Conservation (phyloP, 92 coral and sea anemone species). For the Diadumene lineata region DNA sequence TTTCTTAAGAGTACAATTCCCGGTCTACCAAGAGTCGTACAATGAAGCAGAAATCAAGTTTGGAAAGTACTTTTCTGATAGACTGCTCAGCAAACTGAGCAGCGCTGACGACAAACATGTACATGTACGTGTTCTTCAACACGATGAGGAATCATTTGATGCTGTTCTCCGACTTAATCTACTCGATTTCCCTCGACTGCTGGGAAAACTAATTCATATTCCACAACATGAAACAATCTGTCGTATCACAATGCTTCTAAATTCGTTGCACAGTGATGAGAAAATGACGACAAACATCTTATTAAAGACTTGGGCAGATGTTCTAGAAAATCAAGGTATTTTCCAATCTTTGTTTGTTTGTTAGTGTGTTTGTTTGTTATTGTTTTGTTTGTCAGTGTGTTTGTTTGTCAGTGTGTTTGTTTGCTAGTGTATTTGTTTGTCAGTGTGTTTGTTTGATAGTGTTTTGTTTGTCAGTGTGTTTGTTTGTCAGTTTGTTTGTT, state of each 20-base stretch:
- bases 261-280: slow-evolving; percentile 34
- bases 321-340: slow-evolving; percentile 34
- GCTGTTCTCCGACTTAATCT: too few species aligned
- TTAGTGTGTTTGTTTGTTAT: neutral
- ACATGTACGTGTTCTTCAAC: too few species aligned
- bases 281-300: slow-evolving; percentile 38
- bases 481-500: too few species aligned
- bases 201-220: slow-evolving; percentile 31
- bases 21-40: slow-evolving; percentile 15
- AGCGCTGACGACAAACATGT: too few species aligned
- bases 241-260: slow-evolving; percentile 41
- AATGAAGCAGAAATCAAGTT: slow-evolving; percentile 43
- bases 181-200: too few species aligned
- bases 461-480: too few species aligned
- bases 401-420: too few species aligned
- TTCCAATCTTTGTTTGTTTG: neutral
- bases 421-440: too few species aligned
- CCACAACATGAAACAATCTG: slow-evolving; percentile 29
- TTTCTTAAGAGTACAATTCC: slow-evolving; percentile 10
- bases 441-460: too few species aligned
- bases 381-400: too few species aligned
- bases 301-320: slow-evolving; percentile 54
- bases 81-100: too few species aligned
- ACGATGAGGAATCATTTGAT: too few species aligned
- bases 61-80: slow-evolving; percentile 40